A percentile compares a stretch with the other conserved stretches of the same genome.
These are phyloP conservation scores for Cremastobaeus sp. DNA, from an alignment of 2,888 invertebrate genomes.

Conservation along the genomic window DNA sequence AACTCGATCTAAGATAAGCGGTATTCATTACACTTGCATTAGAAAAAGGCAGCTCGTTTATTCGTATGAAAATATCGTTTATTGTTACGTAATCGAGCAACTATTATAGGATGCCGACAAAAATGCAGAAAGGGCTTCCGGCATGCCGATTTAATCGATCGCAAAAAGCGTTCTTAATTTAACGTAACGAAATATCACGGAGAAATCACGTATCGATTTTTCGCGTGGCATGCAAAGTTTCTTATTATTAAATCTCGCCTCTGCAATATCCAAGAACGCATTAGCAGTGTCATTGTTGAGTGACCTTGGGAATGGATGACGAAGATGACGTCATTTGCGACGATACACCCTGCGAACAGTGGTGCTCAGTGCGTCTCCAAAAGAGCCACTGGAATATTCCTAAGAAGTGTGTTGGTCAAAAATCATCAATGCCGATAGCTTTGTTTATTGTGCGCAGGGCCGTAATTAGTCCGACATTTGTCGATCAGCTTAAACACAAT, in stretches of 20 bases:
- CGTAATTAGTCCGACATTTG: constrained; percentile 4
- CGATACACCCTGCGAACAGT: constrained; percentile 55
- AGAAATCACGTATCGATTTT: constrained; percentile 41
- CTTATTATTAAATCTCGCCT: constrained; percentile 49
- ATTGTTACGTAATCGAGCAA: constrained; percentile 10
- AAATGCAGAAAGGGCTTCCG: constrained; percentile 40
- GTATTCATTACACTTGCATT: background rate
- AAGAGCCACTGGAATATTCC: constrained; percentile 34
- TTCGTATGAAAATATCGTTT: constrained; percentile 13
- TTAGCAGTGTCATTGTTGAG: constrained; percentile 56
- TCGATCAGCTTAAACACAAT: too few species aligned
- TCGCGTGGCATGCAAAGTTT: constrained; percentile 49
- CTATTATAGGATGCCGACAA: constrained; percentile 1
- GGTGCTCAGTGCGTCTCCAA: constrained; percentile 35
- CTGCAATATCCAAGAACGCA: constrained; percentile 51
- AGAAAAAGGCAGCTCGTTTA: constrained; percentile 1
- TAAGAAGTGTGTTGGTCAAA: constrained; percentile 10
- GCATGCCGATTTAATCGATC: constrained; percentile 36
- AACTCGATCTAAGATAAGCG: background rate
- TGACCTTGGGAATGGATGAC: constrained; percentile 61
- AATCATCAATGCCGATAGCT: background rate
- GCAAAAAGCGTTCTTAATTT: constrained; percentile 24
- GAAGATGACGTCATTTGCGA: constrained; percentile 53
- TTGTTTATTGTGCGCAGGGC: constrained; percentile 17
- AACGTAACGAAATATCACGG: constrained; percentile 22